A percentile compares a stretch with the other conserved stretches of the same genome.
These are phyloP conservation scores for Lampris megalopsis DNA, from an alignment of 2,113 vertebrate species.

Conservation along the genomic window DNA sequence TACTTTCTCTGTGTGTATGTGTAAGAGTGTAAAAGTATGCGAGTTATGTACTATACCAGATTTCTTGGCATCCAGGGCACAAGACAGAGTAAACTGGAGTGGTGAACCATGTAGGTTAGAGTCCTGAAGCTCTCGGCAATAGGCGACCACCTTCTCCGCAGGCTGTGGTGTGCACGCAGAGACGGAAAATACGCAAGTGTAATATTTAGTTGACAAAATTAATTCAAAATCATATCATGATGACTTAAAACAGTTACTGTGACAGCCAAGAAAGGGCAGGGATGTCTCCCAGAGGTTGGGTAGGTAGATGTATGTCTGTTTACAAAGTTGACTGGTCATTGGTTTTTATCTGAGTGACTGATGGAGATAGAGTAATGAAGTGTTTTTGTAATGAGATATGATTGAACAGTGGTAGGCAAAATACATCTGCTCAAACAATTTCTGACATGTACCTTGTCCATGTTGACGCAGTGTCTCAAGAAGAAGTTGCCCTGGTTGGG, in stretches of 20 bases:
- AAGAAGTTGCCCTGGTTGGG: conserved; percentile 89
- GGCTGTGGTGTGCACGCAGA: conserved; percentile 75
- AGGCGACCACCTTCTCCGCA: conserved; percentile 76
- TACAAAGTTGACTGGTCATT: no score
- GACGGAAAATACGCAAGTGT: conserved; percentile 7
- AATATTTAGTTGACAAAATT: neutral
- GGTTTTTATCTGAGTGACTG: no score
- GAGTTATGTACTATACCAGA: conserved; percentile 74
- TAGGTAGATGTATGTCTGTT: neutral
- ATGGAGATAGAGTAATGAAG: neutral
- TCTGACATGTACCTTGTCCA: conserved; percentile 81
- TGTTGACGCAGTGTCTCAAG: conserved; percentile 89
- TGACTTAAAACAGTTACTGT: no score
- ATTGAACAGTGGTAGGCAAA: no score
- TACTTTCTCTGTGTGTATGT: neutral
- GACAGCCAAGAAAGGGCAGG: neutral
- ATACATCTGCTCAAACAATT: no score
- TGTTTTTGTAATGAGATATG: no score
- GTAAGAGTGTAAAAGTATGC: neutral
- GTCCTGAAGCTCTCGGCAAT: conserved; percentile 86
- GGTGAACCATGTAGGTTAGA: conserved; percentile 79
- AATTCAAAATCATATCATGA: no score
- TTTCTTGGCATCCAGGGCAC: conserved; percentile 84
- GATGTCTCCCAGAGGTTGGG: neutral
- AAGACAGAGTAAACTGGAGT: conserved; percentile 83